phyloP scores from a whole-genome alignment of 2,888 invertebrate genomes.

The Drosophila atroscutellata region DNA sequence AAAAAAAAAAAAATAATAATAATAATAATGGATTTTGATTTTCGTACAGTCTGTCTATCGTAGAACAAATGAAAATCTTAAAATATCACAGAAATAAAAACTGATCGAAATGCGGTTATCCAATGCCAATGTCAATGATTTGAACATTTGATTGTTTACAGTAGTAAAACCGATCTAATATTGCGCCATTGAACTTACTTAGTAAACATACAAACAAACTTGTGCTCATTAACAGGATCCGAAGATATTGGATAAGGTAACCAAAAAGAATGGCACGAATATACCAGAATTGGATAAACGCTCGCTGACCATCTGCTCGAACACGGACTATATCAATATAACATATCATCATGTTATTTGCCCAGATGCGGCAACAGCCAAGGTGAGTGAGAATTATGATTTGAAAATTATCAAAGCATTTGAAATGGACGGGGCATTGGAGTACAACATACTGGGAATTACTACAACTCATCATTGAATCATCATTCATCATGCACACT shows the following conservation, averaged over 20 bases:
- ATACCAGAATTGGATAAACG: conserved; percentile 92
- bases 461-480: conserved; percentile 13
- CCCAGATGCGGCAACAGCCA: conserved; percentile 95
- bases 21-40: not conserved
- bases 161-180: not conserved
- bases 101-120: not conserved
- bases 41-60: not conserved
- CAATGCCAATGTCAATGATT: conserved; percentile 15
- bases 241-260: conserved; percentile 91
- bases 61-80: not conserved
- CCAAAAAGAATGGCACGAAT: conserved; percentile 91
- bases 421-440: not conserved
- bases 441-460: not conserved
- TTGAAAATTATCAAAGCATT: not conserved
- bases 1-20: not conserved
- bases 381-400: conserved; percentile 87
- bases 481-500: conserved; percentile 44
- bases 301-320: conserved; percentile 98
- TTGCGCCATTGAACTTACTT: conserved; percentile 2
- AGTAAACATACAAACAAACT: conserved; percentile 4
- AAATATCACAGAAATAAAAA: not conserved
- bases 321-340: conserved; percentile 99
- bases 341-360: conserved; percentile 99
- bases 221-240: conserved; percentile 88
- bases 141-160: not conserved